Evolutionary conservation across 64 coral and sea anemone genomes (phyloP), one percentile per base, ranked within the genome.

Genomic region (Stichodactyla helianthus): DNA sequence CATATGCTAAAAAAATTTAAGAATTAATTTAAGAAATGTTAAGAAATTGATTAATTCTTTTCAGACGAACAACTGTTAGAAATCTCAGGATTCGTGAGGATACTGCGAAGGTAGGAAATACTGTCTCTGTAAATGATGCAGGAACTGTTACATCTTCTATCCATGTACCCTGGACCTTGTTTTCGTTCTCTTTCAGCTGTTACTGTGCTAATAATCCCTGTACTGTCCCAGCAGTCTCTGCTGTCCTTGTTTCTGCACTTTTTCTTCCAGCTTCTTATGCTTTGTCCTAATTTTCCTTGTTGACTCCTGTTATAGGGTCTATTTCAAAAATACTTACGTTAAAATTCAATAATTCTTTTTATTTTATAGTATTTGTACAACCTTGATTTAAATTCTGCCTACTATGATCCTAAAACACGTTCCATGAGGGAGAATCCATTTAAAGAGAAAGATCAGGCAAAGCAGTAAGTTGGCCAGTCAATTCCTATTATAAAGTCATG

Each of bases 61-160:
- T 56, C 74, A 99, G 97, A 52, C 90, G 97, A 50, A 99, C 97
- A 88, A 99, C 97, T 55, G 97, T 99, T 12, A 83, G 97, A 53
- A 99, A 99, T 79, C 91, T 99, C 15, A 94, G 97, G 84, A 99
- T 99, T 90, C 93, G 97, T 77, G 97, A 98, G 84, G 95, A 98
- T 74, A 98, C 95, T 52, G 95, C 95, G 5, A 98, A 98, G 95
- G 95, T 94, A 59, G 19, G 77, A 44, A 44, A 44, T 44, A 44
- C 35, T 44, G 35, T 44, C 35, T 44, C 35, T 44, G 35, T 44
- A 44, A 44, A 44, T 44, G 35, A 44, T 44, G 35, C 35, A 44
- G 35, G 35, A 44, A 44, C 35, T 44, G 1, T 44, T 0, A 44
- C 35, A 44, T 44, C 35, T 44, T 44, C 35, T 44, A 44, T 44